Percentiles rank a stretch among this genome's conserved stretches.
Evolutionary conservation across 2,797 vertebrate genomes (phyloP).

Genomic region (Leptatherina wallacei): DNA sequence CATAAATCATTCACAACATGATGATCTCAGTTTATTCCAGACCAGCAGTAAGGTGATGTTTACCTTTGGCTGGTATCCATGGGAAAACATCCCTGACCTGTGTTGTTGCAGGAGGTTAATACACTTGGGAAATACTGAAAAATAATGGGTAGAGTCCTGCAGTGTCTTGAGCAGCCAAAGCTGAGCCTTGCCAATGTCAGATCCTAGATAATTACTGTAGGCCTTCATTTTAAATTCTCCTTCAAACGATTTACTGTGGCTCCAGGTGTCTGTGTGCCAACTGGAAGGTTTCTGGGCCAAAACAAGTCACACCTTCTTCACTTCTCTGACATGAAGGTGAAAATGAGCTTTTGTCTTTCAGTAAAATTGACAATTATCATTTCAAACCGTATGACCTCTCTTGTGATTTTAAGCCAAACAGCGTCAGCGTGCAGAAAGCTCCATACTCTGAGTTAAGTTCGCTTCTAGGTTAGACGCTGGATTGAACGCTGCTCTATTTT

Average conservation of each 20-base stretch:
- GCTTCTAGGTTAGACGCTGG: constrained; percentile 10
- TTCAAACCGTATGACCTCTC: constrained; percentile 8
- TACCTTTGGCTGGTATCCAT: background rate
- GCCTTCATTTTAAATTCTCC: constrained; percentile 24
- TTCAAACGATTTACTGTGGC: constrained; percentile 16
- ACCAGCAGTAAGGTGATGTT: background rate
- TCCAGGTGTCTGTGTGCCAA: constrained; percentile 4
- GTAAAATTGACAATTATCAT: constrained; percentile 15
- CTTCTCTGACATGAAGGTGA: constrained; percentile 9
- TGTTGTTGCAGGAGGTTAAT: constrained; percentile 55
- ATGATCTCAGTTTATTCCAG: no score
- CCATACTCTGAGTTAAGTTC: constrained; percentile 21
- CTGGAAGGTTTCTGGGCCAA: constrained; percentile 10
- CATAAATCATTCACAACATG: background rate
- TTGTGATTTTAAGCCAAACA: constrained; percentile 30
- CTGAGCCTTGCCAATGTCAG: constrained; percentile 31
- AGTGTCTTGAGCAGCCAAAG: constrained; percentile 15
- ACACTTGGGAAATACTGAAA: constrained; percentile 46
- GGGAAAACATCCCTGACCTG: constrained; percentile 41
- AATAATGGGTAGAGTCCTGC: constrained; percentile 22
- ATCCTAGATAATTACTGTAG: constrained; percentile 62
- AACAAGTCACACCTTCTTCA: constrained; percentile 18
- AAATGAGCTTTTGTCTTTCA: constrained; percentile 23
- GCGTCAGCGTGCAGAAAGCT: constrained; percentile 11
- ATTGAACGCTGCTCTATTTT: constrained; percentile 12